Evolutionary conservation across 2,888 invertebrate species (phyloP).

Genomic region (Phragmatobia fuliginosa): DNA sequence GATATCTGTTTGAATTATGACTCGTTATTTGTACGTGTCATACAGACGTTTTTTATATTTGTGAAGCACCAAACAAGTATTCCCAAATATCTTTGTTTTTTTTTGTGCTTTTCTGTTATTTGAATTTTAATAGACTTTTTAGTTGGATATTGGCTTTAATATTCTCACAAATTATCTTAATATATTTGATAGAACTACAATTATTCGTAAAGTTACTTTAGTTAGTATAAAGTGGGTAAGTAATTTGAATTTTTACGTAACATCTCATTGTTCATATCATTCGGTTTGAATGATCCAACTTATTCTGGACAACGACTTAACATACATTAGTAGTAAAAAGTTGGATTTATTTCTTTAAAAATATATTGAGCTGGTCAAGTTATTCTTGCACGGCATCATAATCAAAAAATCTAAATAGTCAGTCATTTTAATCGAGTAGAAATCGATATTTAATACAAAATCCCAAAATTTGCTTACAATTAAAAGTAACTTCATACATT

Average conservation of each 20-base stretch:
- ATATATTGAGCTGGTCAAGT: too few relatives aligned
- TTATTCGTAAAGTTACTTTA: too few relatives aligned
- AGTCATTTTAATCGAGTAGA: not conserved
- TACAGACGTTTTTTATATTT: not conserved
- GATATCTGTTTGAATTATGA: constrained; percentile 78
- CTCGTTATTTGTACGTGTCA: not conserved
- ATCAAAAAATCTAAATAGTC: not conserved
- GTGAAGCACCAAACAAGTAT: not conserved
- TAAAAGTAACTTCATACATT: not conserved
- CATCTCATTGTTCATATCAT: too few relatives aligned
- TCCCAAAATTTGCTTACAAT: not conserved
- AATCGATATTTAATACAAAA: too few relatives aligned
- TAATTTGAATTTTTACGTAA: not conserved
- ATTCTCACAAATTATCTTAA: not conserved
- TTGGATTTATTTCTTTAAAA: too few relatives aligned
- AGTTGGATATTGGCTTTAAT: not conserved
- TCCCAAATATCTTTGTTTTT: not conserved
- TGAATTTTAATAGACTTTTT: not conserved
- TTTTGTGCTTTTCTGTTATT: too few relatives aligned
- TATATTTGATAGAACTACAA: too few relatives aligned
- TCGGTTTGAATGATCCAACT: too few relatives aligned
- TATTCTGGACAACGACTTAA: too few relatives aligned
- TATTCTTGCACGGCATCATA: too few relatives aligned
- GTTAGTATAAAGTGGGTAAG: too few relatives aligned
- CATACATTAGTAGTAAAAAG: too few relatives aligned